Evolutionary conservation across 1,140 invertebrate genomes (phyloP), one percentile per base, ranked within the genome.

Genomic region (Brachionus asplanchnoidis): DNA sequence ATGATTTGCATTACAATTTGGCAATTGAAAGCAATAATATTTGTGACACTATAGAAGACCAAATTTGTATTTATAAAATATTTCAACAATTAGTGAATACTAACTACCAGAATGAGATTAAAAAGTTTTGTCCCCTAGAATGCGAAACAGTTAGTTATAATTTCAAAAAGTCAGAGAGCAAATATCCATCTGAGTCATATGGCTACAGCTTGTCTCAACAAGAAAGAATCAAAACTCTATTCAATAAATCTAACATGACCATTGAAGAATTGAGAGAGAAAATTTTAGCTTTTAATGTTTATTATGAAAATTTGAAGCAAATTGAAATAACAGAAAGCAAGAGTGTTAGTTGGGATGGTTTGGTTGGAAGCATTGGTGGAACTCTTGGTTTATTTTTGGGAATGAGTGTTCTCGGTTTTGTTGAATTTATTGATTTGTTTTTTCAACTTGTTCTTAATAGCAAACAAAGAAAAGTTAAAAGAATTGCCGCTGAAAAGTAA

Each of bases 321-420:
- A 82, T 53, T 82, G 56, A 68, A 65, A 68, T 82, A 23, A 65
- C 9, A 23, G 79, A 82, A 28, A 28, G 14, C 1, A 2, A 20
- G 12, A 65, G 36, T 66, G 6, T 82, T 28, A 66, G 7, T 12
- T 44, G 14, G 40, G n/a, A 42, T 40, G 28, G n/a, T 42, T 23
- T 82, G 12, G 26, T 82, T 0, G 56, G 50, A 23, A 65, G 20
- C 4, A 40, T 82, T 14, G 79, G 79, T 82, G 79, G 79, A 65
- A 82, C 79, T 6, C 23, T 82, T 8, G 79, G 79, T n/a, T 46
- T 82, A 26, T 82, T 82, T 44, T 65, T 82, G 12, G 79, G 79
- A 40, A 65, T 82, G 23, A 66, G 56, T 42, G 17, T 36, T 32
- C 28, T 82, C 11, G 65, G 79, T 36, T 65, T 82, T 65, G 23